phyloP scores from a whole-genome alignment of 2,888 invertebrate genomes.

The Eupeodes latifasciatus region DNA sequence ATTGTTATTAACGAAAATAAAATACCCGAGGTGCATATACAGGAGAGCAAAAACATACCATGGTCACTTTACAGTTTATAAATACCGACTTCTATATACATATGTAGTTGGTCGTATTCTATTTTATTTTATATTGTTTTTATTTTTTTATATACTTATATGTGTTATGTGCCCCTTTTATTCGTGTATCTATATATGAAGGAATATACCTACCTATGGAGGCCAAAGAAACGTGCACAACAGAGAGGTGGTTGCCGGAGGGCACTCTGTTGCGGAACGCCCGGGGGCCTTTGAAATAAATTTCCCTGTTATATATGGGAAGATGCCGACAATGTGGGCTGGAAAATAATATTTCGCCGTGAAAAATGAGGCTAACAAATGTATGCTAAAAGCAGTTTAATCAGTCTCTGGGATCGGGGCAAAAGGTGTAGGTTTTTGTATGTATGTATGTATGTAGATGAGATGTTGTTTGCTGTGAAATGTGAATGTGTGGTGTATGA shows the following conservation, averaged over 20 bases:
- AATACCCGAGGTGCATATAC: conserved; percentile 69
- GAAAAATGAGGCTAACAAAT: conserved; percentile 78
- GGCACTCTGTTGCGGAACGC: conserved; percentile 75
- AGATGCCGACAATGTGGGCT: conserved; percentile 78
- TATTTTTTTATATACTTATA: conserved; percentile 12
- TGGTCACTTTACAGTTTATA: conserved; percentile 71
- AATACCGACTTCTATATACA: conserved; percentile 34
- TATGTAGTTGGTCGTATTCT: conserved; percentile 25
- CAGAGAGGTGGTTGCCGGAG: conserved; percentile 56
- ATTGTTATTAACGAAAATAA: conserved; percentile 77
- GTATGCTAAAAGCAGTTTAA: conserved; percentile 78
- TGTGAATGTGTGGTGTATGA: conserved; percentile 23
- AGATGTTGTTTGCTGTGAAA: conserved; percentile 8
- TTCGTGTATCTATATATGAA: conserved; percentile 1
- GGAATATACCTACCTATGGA: conserved; percentile 10
- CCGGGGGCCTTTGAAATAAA: conserved; percentile 71
- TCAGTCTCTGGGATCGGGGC: conserved; percentile 76
- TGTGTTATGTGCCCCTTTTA: conserved; percentile 15
- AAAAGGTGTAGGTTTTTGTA: conserved; percentile 59
- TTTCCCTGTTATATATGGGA: conserved; percentile 76
- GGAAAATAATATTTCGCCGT: conserved; percentile 78
- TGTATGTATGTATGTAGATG: conserved; percentile 16
- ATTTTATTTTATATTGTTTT: conserved; percentile 21
- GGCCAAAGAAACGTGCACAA: conserved; percentile 69
- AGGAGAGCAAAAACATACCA: conserved; percentile 69